Evolutionary conservation across 2,797 vertebrate genomes (phyloP), one percentile per base, ranked within the genome.

Genomic region (Tenualosa thibaudeaui): DNA sequence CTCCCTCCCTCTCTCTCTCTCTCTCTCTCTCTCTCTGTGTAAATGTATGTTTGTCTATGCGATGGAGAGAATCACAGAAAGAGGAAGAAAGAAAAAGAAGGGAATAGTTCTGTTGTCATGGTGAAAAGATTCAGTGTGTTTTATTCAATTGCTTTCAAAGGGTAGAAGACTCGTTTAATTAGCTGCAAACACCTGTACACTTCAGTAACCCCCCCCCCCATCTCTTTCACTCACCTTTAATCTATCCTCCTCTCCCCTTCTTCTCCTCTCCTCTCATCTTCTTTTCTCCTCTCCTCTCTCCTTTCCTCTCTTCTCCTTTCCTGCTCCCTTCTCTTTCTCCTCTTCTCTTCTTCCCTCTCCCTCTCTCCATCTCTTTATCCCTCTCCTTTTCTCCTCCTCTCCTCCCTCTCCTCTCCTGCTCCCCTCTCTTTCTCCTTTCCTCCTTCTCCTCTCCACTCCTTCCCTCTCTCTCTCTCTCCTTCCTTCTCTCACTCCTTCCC

Each of bases 1-100:
- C 13, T 82, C 86, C 43, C 78, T 87, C 46, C 71, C 75, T 82
- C 81, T 43, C 22, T 56, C 53, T 4, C 53, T 15, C 51, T 62
- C 12, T 58, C 40, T n/a, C n/a, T 7, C 51, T 37, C 81, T 22
- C 56, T 22, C 43, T n/a, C 17, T 15, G 12, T 51, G 50, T 51
- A 51, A 51, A 10, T 1, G 49, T 9, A 49, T 49, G 0, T 49
- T 4, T 10, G 12, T 51, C 3, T 51, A 51, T 8, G 12, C 5
- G 50, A 51, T 1, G 9, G 50, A 51, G 0, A 3, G 50, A 51
- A 12, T 6, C 2, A 51, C 3, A 53, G 12, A 53, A 1, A 53
- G 51, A 53, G 13, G 51, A 13, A 53, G 9, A 1, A 12, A 53
- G 51, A 53, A 13, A 12, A 53, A 15, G 13, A 53, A 15, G 13